These are phyloP conservation scores for Leucophenga varia DNA, from an alignment of 1,140 invertebrate species.

Conservation along the genomic window DNA sequence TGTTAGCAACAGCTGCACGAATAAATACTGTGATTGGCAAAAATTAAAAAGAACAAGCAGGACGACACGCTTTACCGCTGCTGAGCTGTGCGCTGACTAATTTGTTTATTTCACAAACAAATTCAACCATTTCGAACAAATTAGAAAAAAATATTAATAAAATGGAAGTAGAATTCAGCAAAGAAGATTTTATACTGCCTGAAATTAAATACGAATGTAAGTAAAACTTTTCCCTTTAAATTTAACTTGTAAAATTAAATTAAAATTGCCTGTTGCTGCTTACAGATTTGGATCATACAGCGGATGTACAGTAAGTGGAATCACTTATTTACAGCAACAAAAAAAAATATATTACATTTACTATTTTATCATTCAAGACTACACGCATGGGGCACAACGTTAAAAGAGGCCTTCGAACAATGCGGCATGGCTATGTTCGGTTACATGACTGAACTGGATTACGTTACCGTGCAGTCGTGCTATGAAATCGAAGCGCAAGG, in stretches of 20 bases:
- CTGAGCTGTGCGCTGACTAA: too few species aligned
- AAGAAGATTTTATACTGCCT: conserved; percentile 43
- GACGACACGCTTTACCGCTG: too few species aligned
- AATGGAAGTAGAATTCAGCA: conserved; percentile 53
- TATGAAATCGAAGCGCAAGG: conserved; percentile 82
- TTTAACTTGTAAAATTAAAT: conserved; percentile 2
- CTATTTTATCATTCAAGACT: conserved; percentile 62
- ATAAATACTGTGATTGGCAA: too few species aligned
- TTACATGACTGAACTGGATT: conserved; percentile 93
- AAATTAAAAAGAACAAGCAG: too few species aligned
- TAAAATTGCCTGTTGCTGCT: conserved; percentile 44
- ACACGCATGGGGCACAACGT: conserved; percentile 86
- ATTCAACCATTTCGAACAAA: too few species aligned
- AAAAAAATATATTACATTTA: conserved; percentile 1
- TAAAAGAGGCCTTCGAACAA: conserved; percentile 94
- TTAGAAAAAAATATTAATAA: conserved; percentile 3
- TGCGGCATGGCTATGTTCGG: conserved; percentile 94
- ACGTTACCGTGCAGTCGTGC: conserved; percentile 78
- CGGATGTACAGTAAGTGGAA: conserved; percentile 91
- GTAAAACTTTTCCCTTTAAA: conserved; percentile 5
- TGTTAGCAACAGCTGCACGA: too few species aligned
- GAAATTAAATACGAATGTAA: conserved; percentile 56
- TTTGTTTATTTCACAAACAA: too few species aligned
- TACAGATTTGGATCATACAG: conserved; percentile 94
- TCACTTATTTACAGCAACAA: neutral